Conservation (phyloP, 2,888 invertebrate genomes). For the Steinernema hermaphroditum region DNA sequence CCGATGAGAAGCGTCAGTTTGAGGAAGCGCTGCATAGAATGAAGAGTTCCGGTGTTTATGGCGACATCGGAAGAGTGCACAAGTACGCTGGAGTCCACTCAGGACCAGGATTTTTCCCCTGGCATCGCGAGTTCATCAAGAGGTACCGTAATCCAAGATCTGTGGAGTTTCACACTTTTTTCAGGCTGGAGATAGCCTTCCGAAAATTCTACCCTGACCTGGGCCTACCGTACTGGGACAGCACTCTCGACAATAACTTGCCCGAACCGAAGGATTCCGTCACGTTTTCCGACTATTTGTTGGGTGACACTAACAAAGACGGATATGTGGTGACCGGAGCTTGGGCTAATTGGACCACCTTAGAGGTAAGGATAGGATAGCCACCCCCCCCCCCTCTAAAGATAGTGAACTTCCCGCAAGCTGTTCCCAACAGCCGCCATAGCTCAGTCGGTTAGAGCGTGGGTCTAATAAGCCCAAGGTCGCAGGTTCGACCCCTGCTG, state of each 20-base stretch:
- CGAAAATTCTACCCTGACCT: constrained; percentile 59
- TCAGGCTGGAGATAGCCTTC: constrained; percentile 54
- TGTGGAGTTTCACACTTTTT: neutral
- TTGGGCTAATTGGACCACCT: constrained; percentile 66
- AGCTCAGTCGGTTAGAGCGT: constrained; percentile 67
- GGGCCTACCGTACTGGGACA: constrained; percentile 67
- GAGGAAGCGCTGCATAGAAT: constrained; percentile 41
- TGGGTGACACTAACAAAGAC: constrained; percentile 62
- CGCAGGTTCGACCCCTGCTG: constrained; percentile 66
- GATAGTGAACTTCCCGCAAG: no score
- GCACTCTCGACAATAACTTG: constrained; percentile 65
- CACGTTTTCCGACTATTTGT: constrained; percentile 65
- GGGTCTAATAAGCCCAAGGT: constrained; percentile 66
- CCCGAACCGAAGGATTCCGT: constrained; percentile 66
- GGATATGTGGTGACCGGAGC: constrained; percentile 66
- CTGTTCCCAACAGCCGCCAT: no score
- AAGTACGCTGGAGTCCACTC: constrained; percentile 59
- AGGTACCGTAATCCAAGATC: constrained; percentile 42
- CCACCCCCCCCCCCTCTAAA: no score
- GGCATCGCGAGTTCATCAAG: constrained; percentile 62
- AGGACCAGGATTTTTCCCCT: constrained; percentile 60
- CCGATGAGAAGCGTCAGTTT: constrained; percentile 45
- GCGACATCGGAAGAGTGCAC: constrained; percentile 45
- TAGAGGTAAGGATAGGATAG: constrained; percentile 58
- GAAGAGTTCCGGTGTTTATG: constrained; percentile 52